Evolutionary conservation across 2,797 vertebrate genomes (phyloP).

Genomic region (Sciurus vulgaris): DNA sequence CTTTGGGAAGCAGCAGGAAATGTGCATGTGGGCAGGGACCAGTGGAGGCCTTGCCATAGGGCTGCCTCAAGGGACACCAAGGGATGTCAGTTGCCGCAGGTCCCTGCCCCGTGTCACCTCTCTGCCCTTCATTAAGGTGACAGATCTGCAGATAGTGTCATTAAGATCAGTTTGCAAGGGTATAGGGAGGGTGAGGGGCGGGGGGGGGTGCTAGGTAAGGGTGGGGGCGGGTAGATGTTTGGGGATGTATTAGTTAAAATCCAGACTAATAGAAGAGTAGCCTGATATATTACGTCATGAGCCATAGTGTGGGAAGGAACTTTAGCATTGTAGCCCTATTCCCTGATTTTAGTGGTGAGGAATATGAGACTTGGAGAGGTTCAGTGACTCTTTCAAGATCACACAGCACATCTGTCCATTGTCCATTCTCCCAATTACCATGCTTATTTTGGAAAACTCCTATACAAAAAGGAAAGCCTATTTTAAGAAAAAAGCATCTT

Average conservation of each 20-base stretch:
- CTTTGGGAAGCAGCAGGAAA: conserved; percentile 65
- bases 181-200: conserved; percentile 47
- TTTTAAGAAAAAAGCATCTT: conserved; percentile 65
- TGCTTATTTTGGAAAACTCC: conserved; percentile 6
- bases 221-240: conserved; percentile 58
- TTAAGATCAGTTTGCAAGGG: conserved; percentile 68
- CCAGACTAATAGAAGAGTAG: conserved; percentile 71
- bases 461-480: neutral
- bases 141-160: conserved; percentile 45
- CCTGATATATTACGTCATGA: conserved; percentile 64
- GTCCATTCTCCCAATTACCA: conserved; percentile 43
- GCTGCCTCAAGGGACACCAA: conserved; percentile 52
- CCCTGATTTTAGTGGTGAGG: conserved; percentile 63
- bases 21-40: conserved; percentile 42
- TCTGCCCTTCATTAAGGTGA: conserved; percentile 69
- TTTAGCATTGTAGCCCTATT: conserved; percentile 61
- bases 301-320: conserved; percentile 62
- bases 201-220: conserved; percentile 47
- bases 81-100: conserved; percentile 31
- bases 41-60: conserved; percentile 48
- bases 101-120: conserved; percentile 60
- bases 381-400: conserved; percentile 58
- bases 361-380: conserved; percentile 61
- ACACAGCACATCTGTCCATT: conserved; percentile 41
- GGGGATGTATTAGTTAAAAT: conserved; percentile 74